phyloP scores from a whole-genome alignment of 1,140 invertebrate species.

The Adelges cooleyi region DNA sequence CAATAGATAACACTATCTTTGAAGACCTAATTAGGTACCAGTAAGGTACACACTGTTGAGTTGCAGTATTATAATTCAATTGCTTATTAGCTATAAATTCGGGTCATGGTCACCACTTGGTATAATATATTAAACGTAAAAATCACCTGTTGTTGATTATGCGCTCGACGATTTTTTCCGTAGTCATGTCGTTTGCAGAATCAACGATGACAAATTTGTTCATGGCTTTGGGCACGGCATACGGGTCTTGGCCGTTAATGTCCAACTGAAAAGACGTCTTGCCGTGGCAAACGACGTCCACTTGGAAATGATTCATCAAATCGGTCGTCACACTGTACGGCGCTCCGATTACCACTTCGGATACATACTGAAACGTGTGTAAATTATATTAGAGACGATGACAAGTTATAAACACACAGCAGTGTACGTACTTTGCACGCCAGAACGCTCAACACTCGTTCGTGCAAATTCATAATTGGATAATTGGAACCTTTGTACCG shows the following conservation, averaged over 20 bases:
- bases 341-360: constrained; percentile 97
- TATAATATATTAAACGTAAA: too few relatives aligned
- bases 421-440: constrained; percentile 75
- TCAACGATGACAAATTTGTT: constrained; percentile 66
- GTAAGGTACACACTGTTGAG: too few relatives aligned
- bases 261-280: constrained; percentile 65
- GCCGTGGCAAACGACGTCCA: constrained; percentile 88
- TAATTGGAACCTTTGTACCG: constrained; percentile 92
- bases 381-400: neutral
- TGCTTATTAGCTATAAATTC: too few relatives aligned
- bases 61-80: too few relatives aligned
- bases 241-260: constrained; percentile 73
- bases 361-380: constrained; percentile 67
- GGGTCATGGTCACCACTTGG: too few relatives aligned
- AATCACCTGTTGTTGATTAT: constrained; percentile 84
- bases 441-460: constrained; percentile 89
- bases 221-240: constrained; percentile 64
- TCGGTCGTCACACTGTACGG: constrained; percentile 88
- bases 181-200: constrained; percentile 86
- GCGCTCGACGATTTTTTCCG: constrained; percentile 88
- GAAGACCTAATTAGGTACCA: too few relatives aligned
- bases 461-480: constrained; percentile 99
- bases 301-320: constrained; percentile 90
- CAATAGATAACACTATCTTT: too few relatives aligned
- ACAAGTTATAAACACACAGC: constrained; percentile 26